Evolutionary conservation across 2,888 invertebrate genomes (phyloP), one percentile per base, ranked within the genome.

Genomic region (Ophioninae sp.): DNA sequence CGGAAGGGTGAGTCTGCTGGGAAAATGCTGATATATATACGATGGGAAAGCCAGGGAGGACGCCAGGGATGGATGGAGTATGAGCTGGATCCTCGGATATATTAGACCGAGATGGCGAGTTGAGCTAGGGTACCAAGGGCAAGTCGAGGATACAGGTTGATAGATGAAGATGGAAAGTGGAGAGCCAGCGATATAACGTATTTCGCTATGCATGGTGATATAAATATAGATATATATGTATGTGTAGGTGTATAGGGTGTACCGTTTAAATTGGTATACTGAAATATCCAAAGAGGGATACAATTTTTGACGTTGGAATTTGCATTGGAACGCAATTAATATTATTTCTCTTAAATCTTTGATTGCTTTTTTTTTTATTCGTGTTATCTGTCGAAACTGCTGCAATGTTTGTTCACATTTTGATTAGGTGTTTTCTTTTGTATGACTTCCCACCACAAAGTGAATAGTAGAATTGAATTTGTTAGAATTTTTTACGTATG

Each of bases 91-190:
- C 56, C 79, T 44, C 64, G 76, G 69, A 61, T 20, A 17, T 56
- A 50, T 76, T 17, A 62, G 65, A 62, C 67, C 73, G 73, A 73
- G 70, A 82, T 64, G 77, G 82, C 56, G 64, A 73, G 81, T 39
- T 69, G 72, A 72, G 67, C 44, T 39, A 73, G 67, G 73, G 67
- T 65, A 81, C 64, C 74, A 44, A 72, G 76, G 74, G 68, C 67
- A 76, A 65, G 59, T 67, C 68, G 21, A 74, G 78, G 64, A 76
- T 80, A 81, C 65, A 77, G 50, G 64, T 64, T 73, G 69, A 62
- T 78, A 85, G 85, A 87, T 64, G 39, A 50, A 75, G 78, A 81
- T 30, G 80, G 56, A 59, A 65, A 75, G 75, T 72, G 64, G 44
- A 68, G 80, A 79, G 73, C 59, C 74, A 61, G 61, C 68, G 79